phyloP scores from a whole-genome alignment of 1,140 invertebrate genomes.

The Eueides isabella region DNA sequence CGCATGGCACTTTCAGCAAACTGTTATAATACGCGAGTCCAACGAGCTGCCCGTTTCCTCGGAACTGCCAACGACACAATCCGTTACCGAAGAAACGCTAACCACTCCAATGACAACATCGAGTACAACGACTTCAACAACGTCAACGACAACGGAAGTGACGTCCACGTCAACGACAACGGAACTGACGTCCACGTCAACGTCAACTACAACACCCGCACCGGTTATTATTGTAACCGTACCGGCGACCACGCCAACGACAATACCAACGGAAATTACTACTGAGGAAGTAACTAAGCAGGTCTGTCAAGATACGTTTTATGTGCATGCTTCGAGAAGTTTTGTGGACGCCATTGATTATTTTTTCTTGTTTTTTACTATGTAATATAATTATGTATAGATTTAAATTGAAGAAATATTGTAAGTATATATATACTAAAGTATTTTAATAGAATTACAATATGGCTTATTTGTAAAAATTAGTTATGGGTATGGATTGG shows the following conservation, averaged over 20 bases:
- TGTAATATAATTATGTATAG: background rate
- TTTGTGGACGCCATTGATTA: background rate
- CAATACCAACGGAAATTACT: slow-evolving; percentile 57
- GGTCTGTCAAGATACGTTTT: slow-evolving; percentile 53
- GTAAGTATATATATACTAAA: background rate
- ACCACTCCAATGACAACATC: slow-evolving; percentile 53
- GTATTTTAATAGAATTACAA: background rate
- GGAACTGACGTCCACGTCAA: slow-evolving; percentile 36
- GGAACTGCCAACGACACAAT: slow-evolving; percentile 49
- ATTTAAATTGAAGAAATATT: background rate
- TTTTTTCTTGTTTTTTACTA: background rate
- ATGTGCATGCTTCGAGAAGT: slow-evolving; percentile 34
- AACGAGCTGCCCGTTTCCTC: slow-evolving; percentile 67
- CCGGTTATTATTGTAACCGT: slow-evolving; percentile 41
- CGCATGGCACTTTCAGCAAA: slow-evolving; percentile 81
- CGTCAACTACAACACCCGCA: slow-evolving; percentile 40
- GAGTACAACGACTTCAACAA: slow-evolving; percentile 44
- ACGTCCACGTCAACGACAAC: slow-evolving; percentile 41
- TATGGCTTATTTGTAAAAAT: background rate
- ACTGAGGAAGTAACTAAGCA: slow-evolving; percentile 64
- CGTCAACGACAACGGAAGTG: slow-evolving; percentile 45
- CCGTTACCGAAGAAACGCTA: slow-evolving; percentile 45
- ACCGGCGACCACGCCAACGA: slow-evolving; percentile 44
- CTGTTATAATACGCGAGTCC: slow-evolving; percentile 72
- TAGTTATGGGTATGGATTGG: background rate